Percentiles rank a stretch among this genome's conserved stretches.
These are phyloP conservation scores for Drosophila punjabiensis DNA, from an alignment of 1,140 invertebrate genomes.

Conservation along the genomic window DNA sequence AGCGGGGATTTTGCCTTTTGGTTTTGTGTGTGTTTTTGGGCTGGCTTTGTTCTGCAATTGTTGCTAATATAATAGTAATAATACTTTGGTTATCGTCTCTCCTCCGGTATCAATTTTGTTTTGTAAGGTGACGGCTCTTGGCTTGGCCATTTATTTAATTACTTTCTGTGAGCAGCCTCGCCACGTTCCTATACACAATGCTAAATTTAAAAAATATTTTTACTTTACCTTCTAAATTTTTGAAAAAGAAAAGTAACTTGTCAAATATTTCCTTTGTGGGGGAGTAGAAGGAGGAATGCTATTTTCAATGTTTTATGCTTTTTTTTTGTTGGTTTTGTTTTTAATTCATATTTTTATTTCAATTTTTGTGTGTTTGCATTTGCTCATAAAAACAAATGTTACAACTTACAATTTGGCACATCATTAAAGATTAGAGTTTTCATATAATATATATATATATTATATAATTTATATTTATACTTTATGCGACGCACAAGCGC, in stretches of 20 bases:
- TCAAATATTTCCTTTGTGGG: conserved; percentile 25
- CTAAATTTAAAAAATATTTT: conserved; percentile 70
- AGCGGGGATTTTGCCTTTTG: conserved; percentile 39
- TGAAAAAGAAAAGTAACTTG: conserved; percentile 47
- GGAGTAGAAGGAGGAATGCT: conserved; percentile 37
- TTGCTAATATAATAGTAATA: conserved; percentile 62
- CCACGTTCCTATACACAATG: conserved; percentile 64
- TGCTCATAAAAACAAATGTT: conserved; percentile 81
- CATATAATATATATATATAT: conserved; percentile 60
- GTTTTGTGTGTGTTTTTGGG: conserved; percentile 8
- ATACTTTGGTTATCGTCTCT: conserved; percentile 44
- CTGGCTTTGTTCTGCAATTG: conserved; percentile 47
- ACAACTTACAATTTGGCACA: conserved; percentile 85
- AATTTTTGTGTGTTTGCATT: conserved; percentile 71
- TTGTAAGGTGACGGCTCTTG: conserved; percentile 64
- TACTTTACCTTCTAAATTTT: conserved; percentile 67
- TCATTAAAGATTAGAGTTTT: conserved; percentile 80
- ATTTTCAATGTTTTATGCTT: conserved; percentile 52
- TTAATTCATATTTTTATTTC: conserved; percentile 72
- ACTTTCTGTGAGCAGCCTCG: conserved; percentile 15
- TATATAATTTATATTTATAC: conserved; percentile 77
- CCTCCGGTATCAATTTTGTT: conserved; percentile 65
- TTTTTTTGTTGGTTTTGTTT: conserved; percentile 7
- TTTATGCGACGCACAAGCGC: conserved; percentile 70
- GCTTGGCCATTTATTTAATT: conserved; percentile 36